Evolutionary conservation across 2,113 vertebrate species (phyloP), one percentile per base, ranked within the genome.

Genomic region (Chascanopsetta lugubris): DNA sequence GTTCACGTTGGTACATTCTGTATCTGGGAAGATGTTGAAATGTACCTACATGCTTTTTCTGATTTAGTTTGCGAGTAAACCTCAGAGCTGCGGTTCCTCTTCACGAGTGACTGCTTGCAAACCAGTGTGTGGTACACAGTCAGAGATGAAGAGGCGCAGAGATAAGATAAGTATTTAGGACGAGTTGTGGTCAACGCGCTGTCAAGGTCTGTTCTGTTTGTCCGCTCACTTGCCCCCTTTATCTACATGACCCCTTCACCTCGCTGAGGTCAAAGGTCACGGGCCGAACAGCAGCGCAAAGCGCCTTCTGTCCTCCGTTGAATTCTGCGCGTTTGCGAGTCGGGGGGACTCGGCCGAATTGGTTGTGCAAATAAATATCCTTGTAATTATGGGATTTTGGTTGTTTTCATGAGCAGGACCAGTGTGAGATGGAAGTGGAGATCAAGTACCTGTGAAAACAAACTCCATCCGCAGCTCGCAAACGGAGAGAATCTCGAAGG

Each of bases 221-320:
- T 32, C 48, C 7, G 9, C 17, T 18, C 55, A 46, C 61, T 61
- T 21, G 26, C 2, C 20, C n/a, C 22, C 60, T 73, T 59, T 63
- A 79, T 85, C 72, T 77, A 45, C 22, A 43, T 58, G 49, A 79
- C 80, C 82, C 53, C 27, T n/a, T 89, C 49, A 70, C 58, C 77
- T 66, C 21, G 0, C 18, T 20, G 1, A 9, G 36, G 66, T 81
- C 72, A 79, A 58, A 69, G 38, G 43, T 69, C 65, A 57, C 8
- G 26, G 26, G 7, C 55, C 24, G 42, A 34, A 30, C 40, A 32
- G 67, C 49, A 68, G 81, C 54, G 26, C 8, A 64, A 7, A 49
- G 13, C 20, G 10, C 54, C 56, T 10, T 24, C 20, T 53, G 27
- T 25, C 36, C 32, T 49, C 24, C 21, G 45, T 30, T 58, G 53